Base-by-base conservation (phyloP, 2,113 vertebrate genomes). In the Erpornis zantholeuca region DNA sequence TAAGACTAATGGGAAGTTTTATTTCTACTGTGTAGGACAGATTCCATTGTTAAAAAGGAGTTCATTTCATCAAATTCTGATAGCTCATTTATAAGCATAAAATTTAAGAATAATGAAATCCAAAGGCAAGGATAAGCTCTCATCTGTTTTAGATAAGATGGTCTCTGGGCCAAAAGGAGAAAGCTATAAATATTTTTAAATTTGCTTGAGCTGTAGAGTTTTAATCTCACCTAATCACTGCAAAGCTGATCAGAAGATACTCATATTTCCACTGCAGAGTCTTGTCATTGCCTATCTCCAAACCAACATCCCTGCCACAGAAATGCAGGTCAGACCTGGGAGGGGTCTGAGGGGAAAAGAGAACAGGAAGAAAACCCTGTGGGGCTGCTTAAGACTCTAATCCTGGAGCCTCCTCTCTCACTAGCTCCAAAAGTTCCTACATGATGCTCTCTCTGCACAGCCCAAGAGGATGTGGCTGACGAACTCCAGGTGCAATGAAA, bases 401-500 rank as follows among this genome's bases (percentile, higher is more conserved):
- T 81, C 76, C 80, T 45, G 35, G 19, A 83, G 76, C 71, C 82
- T 63, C 28, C 45, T 88, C 60, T 78, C 72, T 40, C 36, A 31
- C 54, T 27, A 69, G 17, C 75, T 93, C 50, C 64, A 73, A 50
- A 88, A 90, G 33, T 77, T 95, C 54, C 23, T 15, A 7, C 27
- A 15, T 36, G 73, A 57, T 52, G n/a, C 25, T 82, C 59, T 40
- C 57, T 10, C 31, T 7, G 2, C 28, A 61, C 23, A 85, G 50
- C 31, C 66, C 75, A 20, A 82, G 71, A 92, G 59, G 64, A 80
- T 47, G 38, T 3, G 59, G 71, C 82, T 96, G 88, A 96, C 68
- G 93, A 77, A 88, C 47, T 86, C 94, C 92, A 94, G 68, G 75
- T 88, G 88, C 76, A 86, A 35, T 3, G 21, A 73, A 93, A 88